Evolutionary conservation across 2,113 vertebrate species (phyloP).

Genomic region (Periophthalmodon schlosseri): DNA sequence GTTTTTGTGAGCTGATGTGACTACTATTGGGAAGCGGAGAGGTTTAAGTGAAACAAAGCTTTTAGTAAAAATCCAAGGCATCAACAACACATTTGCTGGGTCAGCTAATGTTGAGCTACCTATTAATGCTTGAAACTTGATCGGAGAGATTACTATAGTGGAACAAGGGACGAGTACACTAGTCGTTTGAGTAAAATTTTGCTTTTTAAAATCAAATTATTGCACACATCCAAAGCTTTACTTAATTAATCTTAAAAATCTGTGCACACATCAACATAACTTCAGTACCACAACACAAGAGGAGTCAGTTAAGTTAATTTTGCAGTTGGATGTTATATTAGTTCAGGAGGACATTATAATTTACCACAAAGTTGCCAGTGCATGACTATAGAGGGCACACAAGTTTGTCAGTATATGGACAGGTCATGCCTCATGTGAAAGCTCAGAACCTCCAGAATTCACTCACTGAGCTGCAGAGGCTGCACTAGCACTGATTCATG

Average conservation of each 20-base stretch:
- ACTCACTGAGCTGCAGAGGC: too few species aligned
- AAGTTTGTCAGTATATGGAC: too few species aligned
- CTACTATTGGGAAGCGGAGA: slow-evolving; percentile 39
- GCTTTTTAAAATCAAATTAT: background rate
- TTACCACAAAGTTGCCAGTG: too few species aligned
- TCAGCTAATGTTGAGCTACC: slow-evolving; percentile 66
- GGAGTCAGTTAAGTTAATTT: too few species aligned
- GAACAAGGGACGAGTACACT: background rate
- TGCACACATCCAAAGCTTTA: background rate
- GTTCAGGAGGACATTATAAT: too few species aligned
- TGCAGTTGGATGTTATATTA: too few species aligned
- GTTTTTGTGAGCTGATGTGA: slow-evolving; percentile 20
- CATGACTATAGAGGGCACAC: too few species aligned
- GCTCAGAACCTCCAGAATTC: too few species aligned
- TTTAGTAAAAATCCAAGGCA: slow-evolving; percentile 76
- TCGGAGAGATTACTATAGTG: slow-evolving; percentile 13
- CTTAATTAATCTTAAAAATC: background rate
- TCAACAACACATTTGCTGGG: slow-evolving; percentile 68
- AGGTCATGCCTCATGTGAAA: too few species aligned
- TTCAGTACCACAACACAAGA: too few species aligned
- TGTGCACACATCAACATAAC: background rate
- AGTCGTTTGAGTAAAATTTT: background rate
- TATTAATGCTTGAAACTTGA: slow-evolving; percentile 45
- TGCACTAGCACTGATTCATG: too few species aligned
- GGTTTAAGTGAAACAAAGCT: slow-evolving; percentile 74